Conservation (phyloP, 2,888 invertebrate species). For the Strigamia maritima region DNA sequence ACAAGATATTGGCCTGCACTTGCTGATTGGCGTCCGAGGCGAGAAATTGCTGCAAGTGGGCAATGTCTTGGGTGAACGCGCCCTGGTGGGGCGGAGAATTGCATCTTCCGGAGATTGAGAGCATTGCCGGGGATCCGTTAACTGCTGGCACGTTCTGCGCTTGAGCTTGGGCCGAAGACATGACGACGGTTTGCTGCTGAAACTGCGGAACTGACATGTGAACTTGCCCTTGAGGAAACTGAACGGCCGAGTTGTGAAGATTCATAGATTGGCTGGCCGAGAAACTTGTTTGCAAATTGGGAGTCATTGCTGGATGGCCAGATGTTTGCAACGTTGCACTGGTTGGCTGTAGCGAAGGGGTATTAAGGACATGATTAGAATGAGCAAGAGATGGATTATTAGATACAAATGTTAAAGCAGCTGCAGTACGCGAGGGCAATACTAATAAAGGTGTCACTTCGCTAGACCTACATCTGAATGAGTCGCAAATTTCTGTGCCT, state of each 20-base stretch:
- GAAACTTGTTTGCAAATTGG: slow-evolving; percentile 12
- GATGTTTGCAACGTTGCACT: background rate
- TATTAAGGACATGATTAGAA: slow-evolving; percentile 22
- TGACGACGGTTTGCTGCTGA: slow-evolving; percentile 25
- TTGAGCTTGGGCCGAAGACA: background rate
- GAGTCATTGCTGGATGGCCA: background rate
- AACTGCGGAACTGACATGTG: slow-evolving; percentile 4
- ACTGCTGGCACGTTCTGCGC: background rate
- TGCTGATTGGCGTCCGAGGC: background rate
- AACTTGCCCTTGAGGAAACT: background rate
- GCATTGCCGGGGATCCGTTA: background rate
- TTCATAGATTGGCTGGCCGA: slow-evolving; percentile 1
- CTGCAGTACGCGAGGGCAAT: slow-evolving; percentile 26
- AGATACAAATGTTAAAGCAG: slow-evolving; percentile 13
- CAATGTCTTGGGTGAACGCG: background rate
- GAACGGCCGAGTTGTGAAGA: background rate
- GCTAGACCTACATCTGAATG: background rate
- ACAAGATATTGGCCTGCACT: background rate
- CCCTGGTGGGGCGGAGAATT: background rate
- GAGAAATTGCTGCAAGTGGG: background rate
- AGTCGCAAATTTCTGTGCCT: slow-evolving; percentile 17
- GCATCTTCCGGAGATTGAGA: background rate
- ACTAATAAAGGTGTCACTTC: slow-evolving; percentile 10
- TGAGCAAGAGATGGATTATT: slow-evolving; percentile 31
- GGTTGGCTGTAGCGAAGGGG: slow-evolving; percentile 11